Evolutionary conservation across 2,113 vertebrate species (phyloP).

Genomic region (Dasyprocta punctata): DNA sequence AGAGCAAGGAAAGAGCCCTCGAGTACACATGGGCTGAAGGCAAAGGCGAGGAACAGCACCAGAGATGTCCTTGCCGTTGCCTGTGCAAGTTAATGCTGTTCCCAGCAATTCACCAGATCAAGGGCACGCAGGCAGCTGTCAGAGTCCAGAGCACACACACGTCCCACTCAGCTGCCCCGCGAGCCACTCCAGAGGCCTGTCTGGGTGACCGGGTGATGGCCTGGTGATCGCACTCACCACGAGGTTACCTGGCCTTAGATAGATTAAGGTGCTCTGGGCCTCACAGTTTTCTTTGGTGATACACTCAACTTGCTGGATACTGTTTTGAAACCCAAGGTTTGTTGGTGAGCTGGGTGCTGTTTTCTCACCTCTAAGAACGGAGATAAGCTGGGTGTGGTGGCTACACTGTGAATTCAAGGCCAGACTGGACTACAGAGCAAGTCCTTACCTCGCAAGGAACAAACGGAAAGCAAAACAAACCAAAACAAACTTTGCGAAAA

Average conservation of each 20-base stretch:
- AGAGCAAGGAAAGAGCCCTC: not conserved
- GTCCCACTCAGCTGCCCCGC: not conserved
- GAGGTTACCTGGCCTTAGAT: not conserved
- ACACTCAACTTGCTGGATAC: not conserved
- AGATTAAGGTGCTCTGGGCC: not conserved
- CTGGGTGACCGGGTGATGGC: no score
- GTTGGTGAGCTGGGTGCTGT: not conserved
- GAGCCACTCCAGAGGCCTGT: not conserved
- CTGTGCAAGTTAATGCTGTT: not conserved
- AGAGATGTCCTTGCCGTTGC: not conserved
- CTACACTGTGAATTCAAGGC: not conserved
- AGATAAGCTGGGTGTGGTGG: not conserved
- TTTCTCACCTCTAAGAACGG: not conserved
- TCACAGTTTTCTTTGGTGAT: not conserved
- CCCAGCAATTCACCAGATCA: not conserved
- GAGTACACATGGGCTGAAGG: not conserved
- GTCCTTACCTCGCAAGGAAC: no score
- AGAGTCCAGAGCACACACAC: not conserved
- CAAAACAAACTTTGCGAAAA: no score
- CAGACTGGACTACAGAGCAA: not conserved
- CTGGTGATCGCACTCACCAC: not conserved
- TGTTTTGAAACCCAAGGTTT: not conserved
- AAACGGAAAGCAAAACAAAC: no score
- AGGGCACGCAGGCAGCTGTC: not conserved
- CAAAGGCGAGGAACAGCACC: not conserved